phyloP scores from a whole-genome alignment of 2,113 vertebrate genomes.

The Pelvicachromis taeniatus region DNA sequence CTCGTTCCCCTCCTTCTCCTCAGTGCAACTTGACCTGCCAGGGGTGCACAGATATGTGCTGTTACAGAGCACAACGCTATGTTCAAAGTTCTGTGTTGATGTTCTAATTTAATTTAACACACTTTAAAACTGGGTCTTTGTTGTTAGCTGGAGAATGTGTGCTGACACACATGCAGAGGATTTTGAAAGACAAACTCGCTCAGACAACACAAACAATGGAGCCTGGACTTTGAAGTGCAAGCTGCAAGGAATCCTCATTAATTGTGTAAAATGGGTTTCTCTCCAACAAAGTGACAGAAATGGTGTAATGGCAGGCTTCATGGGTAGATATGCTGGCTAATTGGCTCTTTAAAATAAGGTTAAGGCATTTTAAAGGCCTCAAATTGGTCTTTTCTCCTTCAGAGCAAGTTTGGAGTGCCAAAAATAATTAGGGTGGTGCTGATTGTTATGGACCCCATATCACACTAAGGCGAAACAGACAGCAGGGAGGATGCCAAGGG shows the following conservation, averaged over 20 bases:
- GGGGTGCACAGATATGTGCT: not conserved
- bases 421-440: slow-evolving; percentile 75
- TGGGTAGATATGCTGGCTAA: slow-evolving; percentile 71
- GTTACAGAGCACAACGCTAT: not conserved
- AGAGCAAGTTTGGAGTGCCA: slow-evolving; percentile 69
- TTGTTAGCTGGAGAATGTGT: not conserved
- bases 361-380: slow-evolving; percentile 74
- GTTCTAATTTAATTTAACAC: slow-evolving; percentile 22
- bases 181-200: slow-evolving; percentile 17
- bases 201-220: slow-evolving; percentile 26
- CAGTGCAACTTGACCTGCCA: not conserved
- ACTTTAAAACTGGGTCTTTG: slow-evolving; percentile 17
- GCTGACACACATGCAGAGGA: slow-evolving; percentile 7
- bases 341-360: slow-evolving; percentile 77
- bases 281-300: slow-evolving; percentile 64
- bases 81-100: not conserved
- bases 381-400: slow-evolving; percentile 75
- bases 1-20: not conserved
- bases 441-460: slow-evolving; percentile 72
- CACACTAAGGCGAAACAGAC: slow-evolving; percentile 67
- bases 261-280: slow-evolving; percentile 72
- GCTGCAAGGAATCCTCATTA: slow-evolving; percentile 66
- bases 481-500: slow-evolving; percentile 54
- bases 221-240: slow-evolving; percentile 22
- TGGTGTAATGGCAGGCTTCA: slow-evolving; percentile 66